phyloP scores from a whole-genome alignment of 2,797 vertebrate genomes.

The Coracias cyanogaster region DNA sequence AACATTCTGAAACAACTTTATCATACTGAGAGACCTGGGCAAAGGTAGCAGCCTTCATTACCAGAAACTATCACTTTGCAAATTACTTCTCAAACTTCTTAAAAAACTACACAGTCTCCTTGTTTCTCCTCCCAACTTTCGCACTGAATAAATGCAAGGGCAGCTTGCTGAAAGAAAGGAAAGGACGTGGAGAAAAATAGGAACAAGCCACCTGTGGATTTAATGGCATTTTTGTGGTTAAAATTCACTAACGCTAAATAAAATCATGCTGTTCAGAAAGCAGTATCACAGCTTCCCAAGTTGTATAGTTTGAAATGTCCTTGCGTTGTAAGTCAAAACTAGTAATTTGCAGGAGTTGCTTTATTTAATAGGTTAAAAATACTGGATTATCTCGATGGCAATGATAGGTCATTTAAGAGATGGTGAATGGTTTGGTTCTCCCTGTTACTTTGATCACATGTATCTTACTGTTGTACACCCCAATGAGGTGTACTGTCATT shows the following conservation, averaged over 20 bases:
- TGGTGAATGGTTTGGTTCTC: not conserved
- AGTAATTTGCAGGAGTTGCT: not conserved
- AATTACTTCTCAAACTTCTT: slow-evolving; percentile 40
- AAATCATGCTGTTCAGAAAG: not conserved
- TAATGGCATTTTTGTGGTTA: not conserved
- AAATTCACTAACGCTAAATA: not conserved
- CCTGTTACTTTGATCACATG: fast-evolving
- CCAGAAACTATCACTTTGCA: slow-evolving; percentile 22
- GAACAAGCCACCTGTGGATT: not conserved
- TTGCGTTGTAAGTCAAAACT: not conserved
- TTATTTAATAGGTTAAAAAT: not conserved
- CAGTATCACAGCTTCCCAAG: not conserved
- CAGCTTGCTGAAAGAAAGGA: not conserved
- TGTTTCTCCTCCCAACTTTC: not conserved
- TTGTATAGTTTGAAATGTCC: not conserved
- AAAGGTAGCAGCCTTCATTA: slow-evolving; percentile 51
- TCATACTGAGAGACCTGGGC: slow-evolving; percentile 29
- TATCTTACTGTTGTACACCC: not conserved
- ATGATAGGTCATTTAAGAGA: not conserved
- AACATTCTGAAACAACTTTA: slow-evolving; percentile 46
- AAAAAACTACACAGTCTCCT: not conserved
- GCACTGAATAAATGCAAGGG: not conserved
- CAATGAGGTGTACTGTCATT: not conserved
- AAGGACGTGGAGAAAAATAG: not conserved
- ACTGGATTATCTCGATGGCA: not conserved